phyloP scores from a whole-genome alignment of 2,113 vertebrate species.

The Crotalus helleri region DNA sequence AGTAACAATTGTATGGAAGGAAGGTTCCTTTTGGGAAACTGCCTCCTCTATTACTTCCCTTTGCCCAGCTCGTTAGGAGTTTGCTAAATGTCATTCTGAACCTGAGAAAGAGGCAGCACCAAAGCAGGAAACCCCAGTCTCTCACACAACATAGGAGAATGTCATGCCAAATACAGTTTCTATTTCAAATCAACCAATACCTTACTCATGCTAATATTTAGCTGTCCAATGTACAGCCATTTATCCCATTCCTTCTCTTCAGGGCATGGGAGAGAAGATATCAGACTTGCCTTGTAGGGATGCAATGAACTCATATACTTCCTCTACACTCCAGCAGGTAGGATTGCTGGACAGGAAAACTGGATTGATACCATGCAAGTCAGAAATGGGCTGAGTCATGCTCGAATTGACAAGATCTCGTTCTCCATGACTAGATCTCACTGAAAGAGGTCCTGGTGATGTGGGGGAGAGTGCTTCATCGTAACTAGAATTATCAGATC shows the following conservation, averaged over 20 bases:
- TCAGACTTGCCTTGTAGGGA: conserved; percentile 86
- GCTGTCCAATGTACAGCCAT: background rate
- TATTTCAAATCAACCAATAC: background rate
- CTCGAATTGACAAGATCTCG: conserved; percentile 73
- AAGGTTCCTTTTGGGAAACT: background rate
- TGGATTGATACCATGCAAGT: conserved; percentile 82
- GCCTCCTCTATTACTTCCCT: background rate
- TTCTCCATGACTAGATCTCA: conserved; percentile 78
- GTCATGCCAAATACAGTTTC: background rate
- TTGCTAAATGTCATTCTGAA: background rate
- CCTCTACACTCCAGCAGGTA: conserved; percentile 91
- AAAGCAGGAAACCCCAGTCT: background rate
- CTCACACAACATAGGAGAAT: background rate
- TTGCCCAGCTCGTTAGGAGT: background rate
- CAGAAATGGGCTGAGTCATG: conserved; percentile 74
- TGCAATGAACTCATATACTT: conserved; percentile 93
- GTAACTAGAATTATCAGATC: conserved; percentile 90
- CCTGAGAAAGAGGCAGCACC: background rate
- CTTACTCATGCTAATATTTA: background rate
- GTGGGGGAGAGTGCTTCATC: conserved; percentile 87
- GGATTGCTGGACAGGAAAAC: conserved; percentile 88
- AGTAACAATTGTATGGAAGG: background rate
- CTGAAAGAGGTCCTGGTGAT: conserved; percentile 86
- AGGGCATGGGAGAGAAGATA: background rate
- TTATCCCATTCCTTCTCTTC: background rate